Percentiles rank a stretch among this genome's conserved stretches.
Conservation (phyloP, 2,797 vertebrate species). For the Enteromius mattozi region DNA sequence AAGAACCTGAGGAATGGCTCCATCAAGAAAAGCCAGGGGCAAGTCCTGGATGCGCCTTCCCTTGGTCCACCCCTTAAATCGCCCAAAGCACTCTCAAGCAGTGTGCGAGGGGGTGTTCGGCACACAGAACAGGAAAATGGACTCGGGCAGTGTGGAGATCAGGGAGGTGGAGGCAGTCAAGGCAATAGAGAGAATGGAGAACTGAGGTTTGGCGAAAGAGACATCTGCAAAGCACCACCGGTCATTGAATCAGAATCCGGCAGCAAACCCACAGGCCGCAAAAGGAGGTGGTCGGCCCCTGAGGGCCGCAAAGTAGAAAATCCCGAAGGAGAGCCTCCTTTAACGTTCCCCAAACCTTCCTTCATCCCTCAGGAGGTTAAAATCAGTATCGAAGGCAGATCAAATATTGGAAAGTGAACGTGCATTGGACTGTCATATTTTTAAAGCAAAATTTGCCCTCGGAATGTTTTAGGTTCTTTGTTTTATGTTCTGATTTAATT, state of each 20-base stretch:
- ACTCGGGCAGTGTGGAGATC: conserved; percentile 82
- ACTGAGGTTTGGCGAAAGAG: conserved; percentile 84
- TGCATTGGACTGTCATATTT: conserved; percentile 68
- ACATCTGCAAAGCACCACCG: conserved; percentile 80
- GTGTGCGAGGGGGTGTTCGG: conserved; percentile 70
- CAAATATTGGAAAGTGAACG: conserved; percentile 95
- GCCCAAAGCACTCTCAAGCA: conserved; percentile 77
- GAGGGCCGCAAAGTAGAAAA: conserved; percentile 96
- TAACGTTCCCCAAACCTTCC: conserved; percentile 95
- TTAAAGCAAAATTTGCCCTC: conserved; percentile 73
- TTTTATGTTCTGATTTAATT: conserved; percentile 57
- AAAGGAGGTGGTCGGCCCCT: conserved; percentile 97
- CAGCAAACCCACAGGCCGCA: conserved; percentile 82
- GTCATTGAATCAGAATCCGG: conserved; percentile 77
- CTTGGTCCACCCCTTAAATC: conserved; percentile 86
- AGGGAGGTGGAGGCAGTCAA: conserved; percentile 66
- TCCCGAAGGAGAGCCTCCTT: conserved; percentile 91
- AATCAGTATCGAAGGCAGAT: conserved; percentile 98
- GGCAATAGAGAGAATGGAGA: conserved; percentile 89
- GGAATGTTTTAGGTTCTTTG: conserved; percentile 60
- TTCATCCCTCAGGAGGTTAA: conserved; percentile 98
- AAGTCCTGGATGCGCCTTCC: conserved; percentile 78
- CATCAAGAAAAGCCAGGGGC: conserved; percentile 90
- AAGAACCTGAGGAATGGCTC: conserved; percentile 97
- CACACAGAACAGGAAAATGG: conserved; percentile 92